Evolutionary conservation across 2,113 vertebrate genomes (phyloP).

Genomic region (Asarcornis scutulata): DNA sequence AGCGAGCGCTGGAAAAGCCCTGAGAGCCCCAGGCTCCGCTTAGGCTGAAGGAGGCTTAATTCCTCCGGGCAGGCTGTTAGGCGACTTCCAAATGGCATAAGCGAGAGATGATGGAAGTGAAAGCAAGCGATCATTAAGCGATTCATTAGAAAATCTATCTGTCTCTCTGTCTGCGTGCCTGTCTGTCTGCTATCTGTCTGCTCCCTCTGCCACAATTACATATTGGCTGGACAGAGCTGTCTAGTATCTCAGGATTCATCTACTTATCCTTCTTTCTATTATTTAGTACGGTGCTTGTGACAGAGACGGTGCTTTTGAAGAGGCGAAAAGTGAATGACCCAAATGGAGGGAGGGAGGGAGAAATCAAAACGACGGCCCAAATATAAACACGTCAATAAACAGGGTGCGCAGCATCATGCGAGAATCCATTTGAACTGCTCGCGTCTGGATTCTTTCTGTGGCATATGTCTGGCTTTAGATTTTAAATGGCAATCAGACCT

Average conservation of each 20-base stretch:
- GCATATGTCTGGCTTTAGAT: constrained; percentile 39
- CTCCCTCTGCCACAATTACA: constrained; percentile 26
- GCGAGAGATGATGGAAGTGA: constrained; percentile 25
- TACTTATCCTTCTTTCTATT: constrained; percentile 26
- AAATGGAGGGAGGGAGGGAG: background rate
- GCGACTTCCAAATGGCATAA: constrained; percentile 26
- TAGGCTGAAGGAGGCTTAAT: background rate
- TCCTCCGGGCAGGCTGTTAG: background rate
- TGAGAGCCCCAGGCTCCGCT: background rate
- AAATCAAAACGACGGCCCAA: background rate
- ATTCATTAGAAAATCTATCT: constrained; percentile 59
- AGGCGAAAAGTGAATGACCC: background rate
- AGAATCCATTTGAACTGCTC: constrained; percentile 41
- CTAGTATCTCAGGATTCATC: constrained; percentile 23
- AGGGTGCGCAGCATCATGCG: constrained; percentile 1
- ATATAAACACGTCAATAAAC: constrained; percentile 55
- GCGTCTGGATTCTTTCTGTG: constrained; percentile 54
- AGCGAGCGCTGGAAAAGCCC: background rate
- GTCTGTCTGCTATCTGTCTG: constrained; percentile 66
- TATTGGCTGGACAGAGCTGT: constrained; percentile 7
- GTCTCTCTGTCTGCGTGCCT: constrained; percentile 26
- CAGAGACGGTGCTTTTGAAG: background rate
- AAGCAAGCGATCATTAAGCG: background rate
- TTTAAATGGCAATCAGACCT: constrained; percentile 50
- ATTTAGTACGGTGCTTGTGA: constrained; percentile 13